Evolutionary conservation across 2,888 invertebrate species (phyloP).

Genomic region (Callimorpha dominula): DNA sequence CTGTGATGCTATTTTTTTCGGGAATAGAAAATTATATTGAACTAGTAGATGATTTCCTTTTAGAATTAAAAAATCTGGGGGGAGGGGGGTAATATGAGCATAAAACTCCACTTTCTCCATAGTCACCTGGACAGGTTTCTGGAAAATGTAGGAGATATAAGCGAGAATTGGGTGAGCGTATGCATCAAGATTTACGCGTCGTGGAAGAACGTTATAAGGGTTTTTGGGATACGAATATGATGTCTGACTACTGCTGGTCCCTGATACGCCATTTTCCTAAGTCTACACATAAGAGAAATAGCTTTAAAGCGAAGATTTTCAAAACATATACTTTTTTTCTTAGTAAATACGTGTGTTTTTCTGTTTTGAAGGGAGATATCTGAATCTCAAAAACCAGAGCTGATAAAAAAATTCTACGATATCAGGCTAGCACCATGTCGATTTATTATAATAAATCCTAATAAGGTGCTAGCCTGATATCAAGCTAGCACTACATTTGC

Average conservation of each 20-base stretch:
- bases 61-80: background rate
- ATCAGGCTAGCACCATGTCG: too few species aligned
- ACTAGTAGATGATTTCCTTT: background rate
- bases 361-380: too few species aligned
- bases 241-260: background rate
- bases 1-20: background rate
- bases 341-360: background rate
- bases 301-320: background rate
- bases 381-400: too few species aligned
- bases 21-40: background rate
- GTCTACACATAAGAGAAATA: background rate
- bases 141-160: background rate
- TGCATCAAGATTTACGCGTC: background rate
- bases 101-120: background rate
- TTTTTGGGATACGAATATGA: background rate
- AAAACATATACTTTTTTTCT: too few species aligned
- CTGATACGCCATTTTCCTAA: background rate
- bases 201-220: background rate
- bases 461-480: too few species aligned
- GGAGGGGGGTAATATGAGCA: background rate
- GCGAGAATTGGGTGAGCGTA: background rate
- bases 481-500: too few species aligned
- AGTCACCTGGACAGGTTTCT: constrained; percentile 4
- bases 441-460: too few species aligned
- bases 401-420: too few species aligned